Conservation (phyloP, 2,888 invertebrate genomes). For the Polydrusus pterygomalis region DNA sequence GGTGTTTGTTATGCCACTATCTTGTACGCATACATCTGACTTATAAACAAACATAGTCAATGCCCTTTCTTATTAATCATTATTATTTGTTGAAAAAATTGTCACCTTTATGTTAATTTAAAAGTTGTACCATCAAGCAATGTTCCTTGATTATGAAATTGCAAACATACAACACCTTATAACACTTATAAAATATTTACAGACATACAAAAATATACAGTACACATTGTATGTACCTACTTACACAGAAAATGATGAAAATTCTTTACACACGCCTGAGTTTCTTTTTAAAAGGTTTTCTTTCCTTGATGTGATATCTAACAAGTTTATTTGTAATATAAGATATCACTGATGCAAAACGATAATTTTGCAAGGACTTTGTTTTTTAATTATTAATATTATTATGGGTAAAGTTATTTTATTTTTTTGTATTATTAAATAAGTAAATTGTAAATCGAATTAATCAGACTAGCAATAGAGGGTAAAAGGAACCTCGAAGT, state of each 20-base stretch:
- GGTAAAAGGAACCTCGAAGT: too few species aligned
- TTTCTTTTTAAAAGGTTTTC: conserved; percentile 21
- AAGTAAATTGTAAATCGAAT: too few species aligned
- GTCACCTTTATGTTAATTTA: conserved; percentile 9
- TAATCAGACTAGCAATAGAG: too few species aligned
- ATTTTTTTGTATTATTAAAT: too few species aligned
- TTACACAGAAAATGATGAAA: conserved; percentile 4
- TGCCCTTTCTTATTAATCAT: background rate
- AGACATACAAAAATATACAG: too few species aligned
- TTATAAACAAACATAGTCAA: too few species aligned
- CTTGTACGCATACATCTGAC: too few species aligned
- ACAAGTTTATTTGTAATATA: background rate
- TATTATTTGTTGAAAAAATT: conserved; percentile 12
- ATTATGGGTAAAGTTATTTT: background rate
- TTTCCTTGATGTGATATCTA: too few species aligned
- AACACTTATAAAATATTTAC: too few species aligned
- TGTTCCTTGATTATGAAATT: conserved; percentile 18
- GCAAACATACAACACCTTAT: background rate
- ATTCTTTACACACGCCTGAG: background rate
- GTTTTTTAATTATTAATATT: background rate
- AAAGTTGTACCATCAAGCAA: conserved; percentile 15
- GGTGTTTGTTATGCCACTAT: too few species aligned
- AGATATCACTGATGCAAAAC: background rate
- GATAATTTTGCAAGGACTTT: conserved; percentile 4
- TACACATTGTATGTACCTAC: background rate